Conservation (phyloP, 2,888 invertebrate genomes). For the Meganola albula region DNA sequence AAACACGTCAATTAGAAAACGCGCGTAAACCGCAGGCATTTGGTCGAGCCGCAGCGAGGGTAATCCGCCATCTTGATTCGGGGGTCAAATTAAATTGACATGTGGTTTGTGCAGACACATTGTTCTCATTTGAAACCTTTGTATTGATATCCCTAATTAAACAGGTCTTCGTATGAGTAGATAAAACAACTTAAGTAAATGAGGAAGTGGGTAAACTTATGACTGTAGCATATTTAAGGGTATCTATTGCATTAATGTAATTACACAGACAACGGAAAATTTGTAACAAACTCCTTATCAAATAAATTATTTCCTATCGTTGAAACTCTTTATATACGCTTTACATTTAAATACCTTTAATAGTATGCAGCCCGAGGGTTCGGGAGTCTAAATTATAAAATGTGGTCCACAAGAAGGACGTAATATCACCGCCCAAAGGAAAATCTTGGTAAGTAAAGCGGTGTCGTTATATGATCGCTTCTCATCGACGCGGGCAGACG, state of each 20-base stretch:
- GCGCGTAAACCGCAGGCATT: constrained; percentile 62
- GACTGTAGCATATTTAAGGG: no score
- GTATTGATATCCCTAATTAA: constrained; percentile 74
- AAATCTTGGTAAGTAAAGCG: constrained; percentile 48
- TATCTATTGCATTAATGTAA: no score
- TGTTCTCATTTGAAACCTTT: constrained; percentile 60
- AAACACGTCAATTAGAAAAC: constrained; percentile 68
- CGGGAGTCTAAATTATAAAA: constrained; percentile 52
- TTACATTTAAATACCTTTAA: constrained; percentile 47
- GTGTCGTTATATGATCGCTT: constrained; percentile 67
- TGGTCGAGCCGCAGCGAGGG: constrained; percentile 50
- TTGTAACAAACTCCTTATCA: no score
- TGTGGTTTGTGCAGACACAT: constrained; percentile 70
- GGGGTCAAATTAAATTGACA: constrained; percentile 76
- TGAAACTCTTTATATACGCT: constrained; percentile 36
- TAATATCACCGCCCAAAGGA: constrained; percentile 48
- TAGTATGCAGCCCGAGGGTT: constrained; percentile 47
- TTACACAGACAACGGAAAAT: no score
- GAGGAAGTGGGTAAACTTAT: constrained; percentile 48
- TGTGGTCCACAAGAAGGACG: constrained; percentile 45
- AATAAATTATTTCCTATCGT: no score
- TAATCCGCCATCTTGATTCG: constrained; percentile 67
- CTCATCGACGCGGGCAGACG: constrained; percentile 57
- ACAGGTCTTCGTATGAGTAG: constrained; percentile 59
- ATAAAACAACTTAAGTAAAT: constrained; percentile 69